Evolutionary conservation across 2,797 vertebrate genomes (phyloP), one percentile per base, ranked within the genome.

Genomic region (Clarias laeviceps): DNA sequence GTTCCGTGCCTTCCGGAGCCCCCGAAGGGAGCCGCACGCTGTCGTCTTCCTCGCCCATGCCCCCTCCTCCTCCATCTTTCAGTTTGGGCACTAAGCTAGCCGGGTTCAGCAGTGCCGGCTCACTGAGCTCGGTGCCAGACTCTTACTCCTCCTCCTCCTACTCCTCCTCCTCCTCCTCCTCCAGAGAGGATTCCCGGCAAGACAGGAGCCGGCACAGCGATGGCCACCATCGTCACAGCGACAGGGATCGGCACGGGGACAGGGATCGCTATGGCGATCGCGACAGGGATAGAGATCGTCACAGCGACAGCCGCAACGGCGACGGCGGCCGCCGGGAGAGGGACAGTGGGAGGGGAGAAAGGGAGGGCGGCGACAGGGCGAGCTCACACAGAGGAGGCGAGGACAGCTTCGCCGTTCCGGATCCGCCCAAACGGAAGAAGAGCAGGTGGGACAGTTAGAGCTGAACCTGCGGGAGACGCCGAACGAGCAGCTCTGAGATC

Each of bases 371-470:
- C 92, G 94, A 94, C 82, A 94, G 83, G 91, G 91, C 78, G 56
- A 90, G 57, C 82, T 72, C 80, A 74, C 89, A 90, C 84, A 90
- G 82, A 80, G 87, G 64, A 84, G 77, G 83, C 18, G 93, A 94
- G 88, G 97, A 97, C 89, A 97, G 96, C 69, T 99, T 99, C 59
- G 97, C 97, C 59, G 95, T 99, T 82, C 98, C 98, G 0, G 98
- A 98, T 85, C 97, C 97, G 29, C 98, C 98, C 37, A 98, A 98
- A 87, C 96, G 97, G 87, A 98, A 98, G 93, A 99, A 97, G 93
- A 99, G 98, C 89, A 95, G 98, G 89, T 99, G 98, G 98, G 98
- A 99, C 95, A 99, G 97, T 96, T 99, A 96, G 95, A 87, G 11
- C 29, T 66, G 50, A 40, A 18, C 61, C 78, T 3, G 15, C 61